phyloP scores from a whole-genome alignment of 2,797 vertebrate species.

The Coilia nasus region DNA sequence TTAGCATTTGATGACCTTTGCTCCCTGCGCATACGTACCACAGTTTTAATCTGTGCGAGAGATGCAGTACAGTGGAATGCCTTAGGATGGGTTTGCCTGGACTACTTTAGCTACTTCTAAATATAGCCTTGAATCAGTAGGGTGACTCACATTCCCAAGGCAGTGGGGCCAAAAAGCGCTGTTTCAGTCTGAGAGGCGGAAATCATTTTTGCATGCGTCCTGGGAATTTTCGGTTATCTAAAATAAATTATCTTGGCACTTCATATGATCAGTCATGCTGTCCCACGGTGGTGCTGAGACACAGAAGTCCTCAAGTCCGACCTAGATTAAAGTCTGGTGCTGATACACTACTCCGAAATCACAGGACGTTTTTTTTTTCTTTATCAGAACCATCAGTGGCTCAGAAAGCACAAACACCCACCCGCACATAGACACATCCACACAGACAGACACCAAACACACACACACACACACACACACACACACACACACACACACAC shows the following conservation, averaged over 20 bases:
- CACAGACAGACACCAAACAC: conserved; percentile 46
- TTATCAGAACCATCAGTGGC: not conserved
- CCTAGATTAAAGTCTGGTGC: not conserved
- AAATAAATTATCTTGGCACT: not conserved
- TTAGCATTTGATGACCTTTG: not conserved
- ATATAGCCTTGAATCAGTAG: conserved; percentile 22
- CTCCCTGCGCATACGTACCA: not conserved
- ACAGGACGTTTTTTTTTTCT: not conserved
- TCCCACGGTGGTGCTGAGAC: not conserved
- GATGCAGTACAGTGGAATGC: not conserved
- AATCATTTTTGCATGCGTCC: not conserved
- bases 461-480: conserved; percentile 39
- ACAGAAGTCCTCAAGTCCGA: not conserved
- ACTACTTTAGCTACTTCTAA: conserved; percentile 10
- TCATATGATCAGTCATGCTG: not conserved
- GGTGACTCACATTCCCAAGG: not conserved
- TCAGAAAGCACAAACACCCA: not conserved
- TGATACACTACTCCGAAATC: conserved; percentile 7
- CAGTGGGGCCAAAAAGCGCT: not conserved
- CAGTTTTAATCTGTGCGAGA: not conserved
- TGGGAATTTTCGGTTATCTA: not conserved
- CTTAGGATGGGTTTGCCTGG: conserved; percentile 11
- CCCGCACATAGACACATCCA: not conserved
- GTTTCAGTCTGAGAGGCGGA: not conserved
- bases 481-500: conserved; percentile 1